Percentiles rank a stretch among this genome's conserved stretches.
phyloP scores from a whole-genome alignment of 2,113 vertebrate species.

The Eclectus roratus region DNA sequence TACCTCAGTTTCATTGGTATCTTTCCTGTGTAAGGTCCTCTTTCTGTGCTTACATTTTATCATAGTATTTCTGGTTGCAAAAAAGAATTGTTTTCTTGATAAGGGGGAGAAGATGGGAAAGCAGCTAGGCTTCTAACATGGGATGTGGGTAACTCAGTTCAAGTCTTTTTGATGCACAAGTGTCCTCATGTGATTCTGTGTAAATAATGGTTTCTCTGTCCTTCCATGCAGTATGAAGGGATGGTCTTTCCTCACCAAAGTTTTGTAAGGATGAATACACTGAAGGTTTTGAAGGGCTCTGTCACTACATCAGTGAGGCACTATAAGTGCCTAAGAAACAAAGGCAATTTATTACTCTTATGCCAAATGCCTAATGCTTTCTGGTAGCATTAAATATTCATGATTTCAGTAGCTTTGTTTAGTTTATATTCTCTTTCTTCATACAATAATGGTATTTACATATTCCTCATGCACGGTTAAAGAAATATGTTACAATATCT shows the following conservation, averaged over 20 bases:
- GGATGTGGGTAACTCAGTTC: not conserved
- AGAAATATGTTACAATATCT: not conserved
- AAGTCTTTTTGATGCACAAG: not conserved
- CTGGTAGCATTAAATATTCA: not conserved
- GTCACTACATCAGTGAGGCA: not conserved
- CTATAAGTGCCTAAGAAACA: not conserved
- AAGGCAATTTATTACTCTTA: not conserved
- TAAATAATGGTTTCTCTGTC: not conserved
- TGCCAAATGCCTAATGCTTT: not conserved
- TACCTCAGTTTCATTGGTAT: not conserved
- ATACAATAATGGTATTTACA: not conserved
- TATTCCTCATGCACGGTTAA: not conserved
- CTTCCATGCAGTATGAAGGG: not conserved
- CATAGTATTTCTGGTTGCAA: not conserved
- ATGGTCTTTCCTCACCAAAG: fast-evolving
- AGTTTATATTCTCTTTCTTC: not conserved
- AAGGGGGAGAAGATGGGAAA: not conserved
- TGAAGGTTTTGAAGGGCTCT: not conserved
- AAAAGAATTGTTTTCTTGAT: not conserved
- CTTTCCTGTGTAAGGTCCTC: not conserved
- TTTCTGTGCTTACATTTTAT: not conserved
- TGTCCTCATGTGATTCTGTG: not conserved
- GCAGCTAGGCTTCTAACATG: not conserved
- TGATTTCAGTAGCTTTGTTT: not conserved
- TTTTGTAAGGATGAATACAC: not conserved